phyloP scores from a whole-genome alignment of 1,140 invertebrate genomes.

The Drosophila kanapiae region DNA sequence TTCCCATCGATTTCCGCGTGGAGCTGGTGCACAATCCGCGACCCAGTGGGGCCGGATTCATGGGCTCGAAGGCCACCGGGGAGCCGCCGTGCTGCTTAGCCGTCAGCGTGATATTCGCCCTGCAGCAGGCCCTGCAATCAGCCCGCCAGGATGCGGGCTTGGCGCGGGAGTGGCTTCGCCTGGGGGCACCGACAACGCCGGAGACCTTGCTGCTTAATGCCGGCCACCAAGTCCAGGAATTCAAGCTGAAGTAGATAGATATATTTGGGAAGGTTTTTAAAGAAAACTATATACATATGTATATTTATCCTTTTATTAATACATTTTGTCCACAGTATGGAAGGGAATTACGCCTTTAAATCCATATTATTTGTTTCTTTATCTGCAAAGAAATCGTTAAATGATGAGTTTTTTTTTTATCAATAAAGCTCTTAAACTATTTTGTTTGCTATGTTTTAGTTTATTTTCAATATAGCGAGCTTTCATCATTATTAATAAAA shows the following conservation, averaged over 20 bases:
- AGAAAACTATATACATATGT: background rate
- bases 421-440: background rate
- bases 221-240: constrained; percentile 63
- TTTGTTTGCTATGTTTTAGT: background rate
- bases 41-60: constrained; percentile 89
- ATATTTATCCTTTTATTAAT: fast-evolving
- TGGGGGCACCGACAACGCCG: constrained; percentile 86
- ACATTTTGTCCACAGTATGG: background rate
- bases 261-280: background rate
- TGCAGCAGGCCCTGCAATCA: constrained; percentile 90
- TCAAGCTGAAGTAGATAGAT: constrained; percentile 53
- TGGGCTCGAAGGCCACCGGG: constrained; percentile 93
- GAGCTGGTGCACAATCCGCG: constrained; percentile 88
- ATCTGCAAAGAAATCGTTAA: background rate
- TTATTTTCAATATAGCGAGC: background rate
- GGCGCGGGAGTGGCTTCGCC: constrained; percentile 86
- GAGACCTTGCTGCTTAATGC: constrained; percentile 84
- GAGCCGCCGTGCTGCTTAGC: constrained; percentile 92
- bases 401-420: background rate
- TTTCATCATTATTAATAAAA: constrained; percentile 1
- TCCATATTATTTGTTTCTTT: background rate
- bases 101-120: constrained; percentile 89
- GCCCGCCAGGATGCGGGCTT: constrained; percentile 88
- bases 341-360: background rate
- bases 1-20: constrained; percentile 93